Evolutionary conservation across 2,797 vertebrate genomes (phyloP).

Genomic region (Acanthurus lineatus): DNA sequence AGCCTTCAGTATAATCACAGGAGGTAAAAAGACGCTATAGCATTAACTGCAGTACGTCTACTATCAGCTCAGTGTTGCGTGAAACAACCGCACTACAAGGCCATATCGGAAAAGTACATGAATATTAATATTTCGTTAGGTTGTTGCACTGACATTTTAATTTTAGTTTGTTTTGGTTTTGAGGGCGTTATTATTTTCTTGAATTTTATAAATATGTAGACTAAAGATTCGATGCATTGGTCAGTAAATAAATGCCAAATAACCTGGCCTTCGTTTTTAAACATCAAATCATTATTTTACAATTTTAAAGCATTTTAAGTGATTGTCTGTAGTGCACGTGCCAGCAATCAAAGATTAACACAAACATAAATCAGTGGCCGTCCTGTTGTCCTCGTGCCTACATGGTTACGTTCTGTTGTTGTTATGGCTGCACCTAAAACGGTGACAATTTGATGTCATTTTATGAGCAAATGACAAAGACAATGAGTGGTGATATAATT

Average conservation of each 20-base stretch:
- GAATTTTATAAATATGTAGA: constrained; percentile 14
- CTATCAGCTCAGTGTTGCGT: constrained; percentile 58
- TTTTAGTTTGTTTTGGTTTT: constrained; percentile 34
- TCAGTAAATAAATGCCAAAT: constrained; percentile 35
- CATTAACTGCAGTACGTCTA: constrained; percentile 31
- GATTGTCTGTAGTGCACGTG: constrained; percentile 36
- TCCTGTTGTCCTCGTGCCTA: constrained; percentile 38
- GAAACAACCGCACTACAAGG: constrained; percentile 59
- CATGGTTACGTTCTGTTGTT: constrained; percentile 48
- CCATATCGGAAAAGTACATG: constrained; percentile 51
- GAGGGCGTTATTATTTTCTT: constrained; percentile 25
- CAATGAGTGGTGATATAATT: constrained; percentile 52
- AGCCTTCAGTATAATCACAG: constrained; percentile 6
- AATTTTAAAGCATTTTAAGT: constrained; percentile 48
- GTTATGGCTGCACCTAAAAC: constrained; percentile 41
- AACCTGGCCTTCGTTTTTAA: constrained; percentile 45
- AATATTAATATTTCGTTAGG: constrained; percentile 59
- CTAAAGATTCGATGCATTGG: constrained; percentile 24
- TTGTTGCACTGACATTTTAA: constrained; percentile 48
- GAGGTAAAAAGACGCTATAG: constrained; percentile 11
- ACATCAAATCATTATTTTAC: constrained; percentile 69
- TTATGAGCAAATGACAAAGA: constrained; percentile 57
- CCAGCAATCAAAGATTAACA: constrained; percentile 51
- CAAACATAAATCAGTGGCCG: constrained; percentile 60
- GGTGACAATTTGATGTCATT: constrained; percentile 43